phyloP scores from a whole-genome alignment of 2,113 vertebrate species.

The Scatophagus argus region DNA sequence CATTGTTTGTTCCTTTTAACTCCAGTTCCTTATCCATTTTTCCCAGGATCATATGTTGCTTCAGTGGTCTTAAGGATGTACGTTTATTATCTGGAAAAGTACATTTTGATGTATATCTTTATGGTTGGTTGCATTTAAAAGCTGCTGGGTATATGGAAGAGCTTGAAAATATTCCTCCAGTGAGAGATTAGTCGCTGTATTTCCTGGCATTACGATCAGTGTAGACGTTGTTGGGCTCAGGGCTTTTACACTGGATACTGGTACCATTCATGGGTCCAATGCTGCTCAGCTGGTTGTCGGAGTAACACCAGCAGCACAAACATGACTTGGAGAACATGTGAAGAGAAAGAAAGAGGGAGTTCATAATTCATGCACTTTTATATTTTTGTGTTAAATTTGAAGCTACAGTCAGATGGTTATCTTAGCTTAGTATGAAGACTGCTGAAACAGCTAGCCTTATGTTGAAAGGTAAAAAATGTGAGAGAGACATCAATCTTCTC shows the following conservation, averaged over 20 bases:
- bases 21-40: conserved; percentile 45
- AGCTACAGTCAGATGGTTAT: too few relatives aligned
- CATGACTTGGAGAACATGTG: conserved; percentile 76
- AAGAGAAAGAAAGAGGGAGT: conserved; percentile 34
- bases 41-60: conserved; percentile 16
- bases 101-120: conserved; percentile 25
- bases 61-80: conserved; percentile 33
- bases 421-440: too few relatives aligned
- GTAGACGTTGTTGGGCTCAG: conserved; percentile 80
- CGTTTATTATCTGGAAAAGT: conserved; percentile 26
- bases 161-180: not conserved
- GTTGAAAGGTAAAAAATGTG: too few relatives aligned
- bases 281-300: conserved; percentile 79
- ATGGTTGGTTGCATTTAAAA: conserved; percentile 15
- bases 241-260: conserved; percentile 85
- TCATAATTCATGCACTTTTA: too few relatives aligned
- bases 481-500: too few relatives aligned
- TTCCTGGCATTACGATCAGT: conserved; percentile 80
- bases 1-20: conserved; percentile 54
- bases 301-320: conserved; percentile 85
- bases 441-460: too few relatives aligned
- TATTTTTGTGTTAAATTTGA: too few relatives aligned
- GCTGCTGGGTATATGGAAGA: conserved; percentile 15
- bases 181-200: conserved; percentile 78
- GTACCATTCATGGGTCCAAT: conserved; percentile 83